Conservation (phyloP, 2,113 vertebrate species). For the Spea bombifrons region DNA sequence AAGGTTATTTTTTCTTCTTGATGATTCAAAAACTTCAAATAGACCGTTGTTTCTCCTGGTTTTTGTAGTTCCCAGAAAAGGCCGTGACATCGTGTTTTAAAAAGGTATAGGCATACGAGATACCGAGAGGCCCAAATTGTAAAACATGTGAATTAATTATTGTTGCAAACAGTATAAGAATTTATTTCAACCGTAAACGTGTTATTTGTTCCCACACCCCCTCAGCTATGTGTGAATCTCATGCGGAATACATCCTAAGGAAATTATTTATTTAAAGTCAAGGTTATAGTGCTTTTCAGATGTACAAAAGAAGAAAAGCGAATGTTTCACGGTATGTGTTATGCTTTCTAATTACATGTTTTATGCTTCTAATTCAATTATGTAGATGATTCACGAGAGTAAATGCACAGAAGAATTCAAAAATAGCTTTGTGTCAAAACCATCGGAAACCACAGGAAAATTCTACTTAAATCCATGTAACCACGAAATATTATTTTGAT, state of each 20-base stretch:
- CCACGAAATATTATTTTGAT: neutral
- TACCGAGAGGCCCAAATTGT: too few relatives aligned
- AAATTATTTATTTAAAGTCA: slow-evolving; percentile 17
- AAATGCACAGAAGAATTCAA: slow-evolving; percentile 14
- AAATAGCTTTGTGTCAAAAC: neutral
- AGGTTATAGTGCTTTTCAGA: slow-evolving; percentile 6
- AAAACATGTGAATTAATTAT: too few relatives aligned
- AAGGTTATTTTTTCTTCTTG: too few relatives aligned
- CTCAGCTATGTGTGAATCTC: neutral
- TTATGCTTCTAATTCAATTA: slow-evolving; percentile 28
- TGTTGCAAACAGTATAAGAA: too few relatives aligned
- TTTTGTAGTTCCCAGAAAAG: too few relatives aligned
- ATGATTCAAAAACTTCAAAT: too few relatives aligned
- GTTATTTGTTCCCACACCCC: neutral
- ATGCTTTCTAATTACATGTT: slow-evolving; percentile 1
- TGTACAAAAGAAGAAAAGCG: neutral
- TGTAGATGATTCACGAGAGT: slow-evolving; percentile 14
- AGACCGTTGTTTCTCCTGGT: too few relatives aligned
- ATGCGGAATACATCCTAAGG: too few relatives aligned
- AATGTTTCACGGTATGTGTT: slow-evolving; percentile 4
- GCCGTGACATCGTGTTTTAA: too few relatives aligned
- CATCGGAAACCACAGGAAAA: slow-evolving; percentile 20
- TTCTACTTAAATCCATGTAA: slow-evolving; percentile 16
- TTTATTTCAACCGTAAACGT: too few relatives aligned
- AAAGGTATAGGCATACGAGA: too few relatives aligned